Base-by-base conservation (phyloP, 1,140 invertebrate species). In the Berghia stephanieae region DNA sequence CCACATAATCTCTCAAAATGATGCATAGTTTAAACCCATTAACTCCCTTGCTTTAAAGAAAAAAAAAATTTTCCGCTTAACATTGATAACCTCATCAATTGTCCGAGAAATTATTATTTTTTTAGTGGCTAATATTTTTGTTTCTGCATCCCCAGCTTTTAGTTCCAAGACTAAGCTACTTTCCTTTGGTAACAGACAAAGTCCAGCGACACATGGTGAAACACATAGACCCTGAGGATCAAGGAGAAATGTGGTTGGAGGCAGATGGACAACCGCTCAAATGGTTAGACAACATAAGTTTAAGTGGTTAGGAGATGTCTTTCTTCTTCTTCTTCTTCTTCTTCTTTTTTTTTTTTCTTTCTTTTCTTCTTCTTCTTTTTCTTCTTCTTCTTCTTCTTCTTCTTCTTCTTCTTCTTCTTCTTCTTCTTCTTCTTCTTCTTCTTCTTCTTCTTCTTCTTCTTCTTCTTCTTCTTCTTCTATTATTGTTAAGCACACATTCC, bases 101-200 rank as follows among this genome's bases (percentile, higher is more conserved):
- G n/a, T 40, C 6, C 4, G 18, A n/a, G 10, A 6, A 36, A 40
- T 68, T 24, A 52, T 16, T 1, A 43, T 49, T 3, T n/a, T 67
- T 21, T 21, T 44, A 16, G 10, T 13, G 8, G 60, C 16, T 6
- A 38, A 52, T 24, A 34, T 36, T 55, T 46, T 57, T 34, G 2
- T 69, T 38, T 31, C 42, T 34, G 8, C n/a, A 8, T 73, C 18
- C 31, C 18, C 82, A 92, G 90, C 90, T 98, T 76, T 97, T 99
- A 95, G 94, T 99, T 24, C 96, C 97, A 34, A 92, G 98, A 86
- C 91, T 97, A 78, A 96, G 94, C 89, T 99, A 99, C 90, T 96
- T 99, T 90, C 96, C 97, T 68, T 90, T 99, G 74, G 95, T 98
- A 68, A 96, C 95, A 52, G 97, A 98, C 86, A 99, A 98, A 93